Percentiles rank a stretch among this genome's conserved stretches.
Evolutionary conservation across 2,113 vertebrate genomes (phyloP).

Genomic region (Arvicanthis niloticus): DNA sequence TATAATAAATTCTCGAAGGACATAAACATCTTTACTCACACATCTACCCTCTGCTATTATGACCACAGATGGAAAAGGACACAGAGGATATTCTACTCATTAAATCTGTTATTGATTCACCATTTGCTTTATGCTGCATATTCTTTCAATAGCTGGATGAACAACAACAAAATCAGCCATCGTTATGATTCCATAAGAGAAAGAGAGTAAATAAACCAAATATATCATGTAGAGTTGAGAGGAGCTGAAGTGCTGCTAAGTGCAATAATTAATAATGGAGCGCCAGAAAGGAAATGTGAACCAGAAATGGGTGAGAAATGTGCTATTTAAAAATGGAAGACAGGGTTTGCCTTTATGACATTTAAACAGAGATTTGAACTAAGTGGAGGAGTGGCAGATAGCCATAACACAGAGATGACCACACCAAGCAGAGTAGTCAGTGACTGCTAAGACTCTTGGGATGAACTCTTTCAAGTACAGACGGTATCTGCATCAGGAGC

Average conservation of each 20-base stretch:
- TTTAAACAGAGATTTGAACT: background rate
- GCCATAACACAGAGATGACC: background rate
- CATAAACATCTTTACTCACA: background rate
- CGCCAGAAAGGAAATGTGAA: background rate
- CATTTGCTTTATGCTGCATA: background rate
- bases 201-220: background rate
- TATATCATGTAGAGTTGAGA: too few relatives aligned
- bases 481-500: background rate
- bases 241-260: background rate
- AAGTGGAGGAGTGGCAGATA: background rate
- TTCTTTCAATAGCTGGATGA: background rate
- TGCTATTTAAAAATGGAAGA: background rate
- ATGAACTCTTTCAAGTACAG: background rate
- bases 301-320: background rate
- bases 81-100: background rate
- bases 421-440: background rate
- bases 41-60: background rate
- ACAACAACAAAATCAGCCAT: background rate
- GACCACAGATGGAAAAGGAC: background rate
- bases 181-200: background rate
- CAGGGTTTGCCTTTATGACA: background rate
- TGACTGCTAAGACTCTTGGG: background rate
- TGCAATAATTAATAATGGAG: background rate
- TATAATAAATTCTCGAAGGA: conserved; percentile 19
- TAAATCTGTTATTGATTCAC: background rate